phyloP scores from a whole-genome alignment of 92 coral and sea anemone genomes.

The Montipora capitata region DNA sequence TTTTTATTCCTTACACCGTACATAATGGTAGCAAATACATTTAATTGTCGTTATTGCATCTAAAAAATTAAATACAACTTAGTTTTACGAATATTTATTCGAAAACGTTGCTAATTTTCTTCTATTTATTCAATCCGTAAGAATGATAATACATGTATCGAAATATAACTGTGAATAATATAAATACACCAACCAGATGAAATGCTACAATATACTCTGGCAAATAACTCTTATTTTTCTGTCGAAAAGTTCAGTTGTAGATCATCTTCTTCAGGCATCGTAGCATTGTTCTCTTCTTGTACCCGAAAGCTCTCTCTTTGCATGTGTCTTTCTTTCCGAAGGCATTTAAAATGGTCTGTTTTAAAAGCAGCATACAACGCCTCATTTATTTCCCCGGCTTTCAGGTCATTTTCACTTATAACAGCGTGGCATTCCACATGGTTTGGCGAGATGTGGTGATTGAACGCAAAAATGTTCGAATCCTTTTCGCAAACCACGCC shows the following conservation, averaged over 20 bases:
- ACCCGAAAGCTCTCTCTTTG: conserved; percentile 37
- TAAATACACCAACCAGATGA: neutral
- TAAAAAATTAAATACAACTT: neutral
- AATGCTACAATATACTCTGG: no score
- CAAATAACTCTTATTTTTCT: neutral
- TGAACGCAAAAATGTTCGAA: conserved; percentile 83
- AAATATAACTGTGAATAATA: neutral
- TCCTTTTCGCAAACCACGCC: conserved; percentile 64
- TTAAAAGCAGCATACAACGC: conserved; percentile 78
- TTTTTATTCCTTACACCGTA: no score
- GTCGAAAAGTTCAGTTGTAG: neutral
- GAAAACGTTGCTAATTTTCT: neutral
- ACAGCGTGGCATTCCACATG: conserved; percentile 81
- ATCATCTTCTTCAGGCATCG: neutral
- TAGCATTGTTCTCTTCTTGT: neutral
- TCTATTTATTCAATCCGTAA: neutral
- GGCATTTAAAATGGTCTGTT: conserved; percentile 78
- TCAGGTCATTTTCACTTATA: conserved; percentile 65
- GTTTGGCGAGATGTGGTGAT: conserved; percentile 80
- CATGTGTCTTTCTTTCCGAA: conserved; percentile 75
- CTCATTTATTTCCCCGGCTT: conserved; percentile 67
- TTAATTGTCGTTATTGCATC: neutral
- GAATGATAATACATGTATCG: neutral
- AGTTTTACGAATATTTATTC: neutral
- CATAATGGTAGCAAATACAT: no score